Evolutionary conservation across 2,113 vertebrate genomes (phyloP), one percentile per base, ranked within the genome.

Genomic region (Camelus dromedarius): DNA sequence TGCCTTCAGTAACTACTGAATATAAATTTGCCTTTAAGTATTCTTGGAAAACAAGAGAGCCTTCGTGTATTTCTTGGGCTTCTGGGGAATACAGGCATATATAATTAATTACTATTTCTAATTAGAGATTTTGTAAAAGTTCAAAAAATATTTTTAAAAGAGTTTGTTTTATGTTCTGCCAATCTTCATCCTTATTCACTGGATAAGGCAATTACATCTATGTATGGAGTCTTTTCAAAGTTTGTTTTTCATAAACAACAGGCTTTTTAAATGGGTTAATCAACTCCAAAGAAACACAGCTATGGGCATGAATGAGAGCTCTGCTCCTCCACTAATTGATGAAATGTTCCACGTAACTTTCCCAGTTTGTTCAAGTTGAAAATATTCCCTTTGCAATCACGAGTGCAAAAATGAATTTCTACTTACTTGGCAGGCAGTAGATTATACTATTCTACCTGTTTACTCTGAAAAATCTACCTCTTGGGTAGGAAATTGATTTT

Each of bases 341-440:
- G 64, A 80, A 96, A 84, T 67, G 16, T 96, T 96, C 28, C 73
- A 28, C 1, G 50, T 67, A 95, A 75, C 4, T 56, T 94, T 95
- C 28, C 16, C 13, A 62, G 11, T 82, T 93, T 94, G 58, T 15
- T 73, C 50, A 95, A 28, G 2, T 69, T 95, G 87, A 76, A 79
- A 92, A 77, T 73, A 91, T 52, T 96, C 54, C 30, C 32, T 93
- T 89, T 77, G 66, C 62, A 88, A 94, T 79, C 28, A 66, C 2
- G 38, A 96, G 15, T 13, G 15, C 38, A 91, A 95, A 96, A 94
- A 83, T 54, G 22, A 92, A 94, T 91, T 96, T 96, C 38, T 46
- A 64, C 14, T 67, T 89, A 72, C 86, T 96, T 90, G 50, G 16
- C 60, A 92, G 26, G 69, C n/a, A 94, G 75, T 19, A 72, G 10